phyloP scores from a whole-genome alignment of 53 echinoderm and acorn worm genomes.

The Pentamera pediparva region DNA sequence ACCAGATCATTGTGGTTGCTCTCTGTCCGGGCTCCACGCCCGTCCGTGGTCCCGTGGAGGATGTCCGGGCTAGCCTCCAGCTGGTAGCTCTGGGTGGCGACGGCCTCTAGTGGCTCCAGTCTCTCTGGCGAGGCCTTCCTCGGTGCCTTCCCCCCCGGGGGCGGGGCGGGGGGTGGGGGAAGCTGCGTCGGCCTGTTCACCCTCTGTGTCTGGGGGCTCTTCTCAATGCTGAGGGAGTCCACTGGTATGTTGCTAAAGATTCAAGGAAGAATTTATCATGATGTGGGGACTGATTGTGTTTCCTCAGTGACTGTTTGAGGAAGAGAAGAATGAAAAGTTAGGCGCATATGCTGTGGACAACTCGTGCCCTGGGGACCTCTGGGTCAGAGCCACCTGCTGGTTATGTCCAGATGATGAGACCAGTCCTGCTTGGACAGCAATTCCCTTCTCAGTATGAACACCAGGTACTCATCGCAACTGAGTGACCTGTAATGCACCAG shows the following conservation, averaged over 20 bases:
- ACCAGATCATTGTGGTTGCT: slow-evolving; percentile 12
- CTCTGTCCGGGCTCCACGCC: not conserved
- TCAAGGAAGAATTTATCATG: not conserved
- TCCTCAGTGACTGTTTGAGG: no score
- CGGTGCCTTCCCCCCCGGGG: not conserved
- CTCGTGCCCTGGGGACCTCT: no score
- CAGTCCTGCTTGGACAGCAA: no score
- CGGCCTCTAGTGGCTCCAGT: slow-evolving; percentile 12
- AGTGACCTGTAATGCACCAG: no score
- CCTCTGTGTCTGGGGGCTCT: not conserved
- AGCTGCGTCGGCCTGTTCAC: slow-evolving; percentile 14
- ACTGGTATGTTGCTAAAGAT: slow-evolving; percentile 26
- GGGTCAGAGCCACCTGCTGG: no score
- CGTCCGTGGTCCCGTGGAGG: slow-evolving; percentile 5
- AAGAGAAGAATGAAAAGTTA: no score
- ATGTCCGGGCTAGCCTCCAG: slow-evolving; percentile 25
- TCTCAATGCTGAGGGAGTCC: not conserved
- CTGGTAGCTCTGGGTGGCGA: slow-evolving; percentile 19
- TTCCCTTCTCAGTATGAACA: no score
- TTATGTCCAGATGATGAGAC: no score
- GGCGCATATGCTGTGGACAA: no score
- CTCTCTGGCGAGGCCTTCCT: slow-evolving; percentile 5
- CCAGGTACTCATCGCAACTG: no score
- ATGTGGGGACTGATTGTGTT: no score
- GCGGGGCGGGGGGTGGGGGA: slow-evolving; percentile 20